Base-by-base conservation (phyloP, 1,140 invertebrate species). In the Ceratoteleas bidentatus region DNA sequence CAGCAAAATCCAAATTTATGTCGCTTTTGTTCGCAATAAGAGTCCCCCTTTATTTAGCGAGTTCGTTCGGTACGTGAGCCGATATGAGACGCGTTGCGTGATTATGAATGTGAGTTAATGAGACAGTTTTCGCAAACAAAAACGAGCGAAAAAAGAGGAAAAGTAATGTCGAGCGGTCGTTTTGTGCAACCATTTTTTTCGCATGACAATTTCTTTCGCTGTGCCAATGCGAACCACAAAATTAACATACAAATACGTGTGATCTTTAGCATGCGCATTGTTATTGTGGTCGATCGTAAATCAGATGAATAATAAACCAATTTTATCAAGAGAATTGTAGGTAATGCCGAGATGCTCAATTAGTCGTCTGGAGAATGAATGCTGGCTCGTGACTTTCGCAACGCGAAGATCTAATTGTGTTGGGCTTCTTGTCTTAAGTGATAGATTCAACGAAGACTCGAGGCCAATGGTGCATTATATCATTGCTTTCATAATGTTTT, bases 351-450 rank as follows among this genome's bases (percentile, higher is more conserved):
- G 69, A 74, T 64, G 77, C 52, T 81, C 77, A 81, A 81, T 81
- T 81, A 81, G 70, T 81, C 65, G 77, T 74, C 57, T 60, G 64
- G 38, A 32, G 69, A 74, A 74, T 73, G 69, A 74, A 74, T 80
- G 49, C 49, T 43, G 47, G 57, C 77, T 80, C 69, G 69, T 80
- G 77, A 80, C 69, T 80, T 80, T 80, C 77, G 69, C 69, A 80
- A 80, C 52, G 62, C 62, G 33, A 52, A 74, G 56, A 80, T 80
- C 77, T 80, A 80, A 80, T 80, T 80, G 69, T 80, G 69, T 58
- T 80, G 61, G 11, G 69, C 77, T 74, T 80, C 77, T 74, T 69
- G 77, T 80, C 77, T 80, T 81, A 75, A 81, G 77, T 75, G 77
- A 80, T 80, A 74, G 77, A 81, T 74, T 74, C 70, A 81, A 74